Evolutionary conservation across 1,140 invertebrate species (phyloP).

Genomic region (Camponotus floridanus): DNA sequence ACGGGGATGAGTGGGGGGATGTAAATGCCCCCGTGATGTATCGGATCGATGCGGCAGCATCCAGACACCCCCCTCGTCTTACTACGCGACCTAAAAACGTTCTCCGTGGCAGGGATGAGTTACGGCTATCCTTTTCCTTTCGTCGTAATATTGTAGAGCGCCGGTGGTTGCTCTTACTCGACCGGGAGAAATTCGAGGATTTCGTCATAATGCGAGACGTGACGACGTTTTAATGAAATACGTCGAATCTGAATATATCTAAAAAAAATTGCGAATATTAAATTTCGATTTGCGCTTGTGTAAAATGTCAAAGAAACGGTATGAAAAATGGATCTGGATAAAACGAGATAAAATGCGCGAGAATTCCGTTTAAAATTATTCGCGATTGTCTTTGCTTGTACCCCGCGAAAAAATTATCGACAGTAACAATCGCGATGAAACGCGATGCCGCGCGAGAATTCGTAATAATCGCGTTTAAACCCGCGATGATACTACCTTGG

Average conservation of each 20-base stretch:
- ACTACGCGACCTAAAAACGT: constrained; percentile 86
- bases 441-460: background rate
- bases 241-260: background rate
- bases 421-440: background rate
- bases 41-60: constrained; percentile 86
- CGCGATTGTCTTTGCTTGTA: background rate
- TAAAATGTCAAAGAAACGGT: too few relatives aligned
- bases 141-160: constrained; percentile 71
- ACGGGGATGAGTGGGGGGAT: constrained; percentile 78
- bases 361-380: background rate
- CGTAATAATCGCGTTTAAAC: constrained; percentile 66
- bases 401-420: constrained; percentile 10
- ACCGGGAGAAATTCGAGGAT: constrained; percentile 43
- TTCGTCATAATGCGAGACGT: background rate
- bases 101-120: constrained; percentile 75
- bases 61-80: constrained; percentile 81
- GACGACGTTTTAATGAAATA: background rate
- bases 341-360: background rate
- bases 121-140: constrained; percentile 75
- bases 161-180: constrained; percentile 20
- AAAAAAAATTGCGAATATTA: background rate
- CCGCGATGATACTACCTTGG: constrained; percentile 32
- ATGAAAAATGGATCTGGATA: too few relatives aligned
- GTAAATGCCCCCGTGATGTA: constrained; percentile 86
- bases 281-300: background rate